Evolutionary conservation across 1,140 invertebrate species (phyloP).

Genomic region (Amphibalanus amphitrite): DNA sequence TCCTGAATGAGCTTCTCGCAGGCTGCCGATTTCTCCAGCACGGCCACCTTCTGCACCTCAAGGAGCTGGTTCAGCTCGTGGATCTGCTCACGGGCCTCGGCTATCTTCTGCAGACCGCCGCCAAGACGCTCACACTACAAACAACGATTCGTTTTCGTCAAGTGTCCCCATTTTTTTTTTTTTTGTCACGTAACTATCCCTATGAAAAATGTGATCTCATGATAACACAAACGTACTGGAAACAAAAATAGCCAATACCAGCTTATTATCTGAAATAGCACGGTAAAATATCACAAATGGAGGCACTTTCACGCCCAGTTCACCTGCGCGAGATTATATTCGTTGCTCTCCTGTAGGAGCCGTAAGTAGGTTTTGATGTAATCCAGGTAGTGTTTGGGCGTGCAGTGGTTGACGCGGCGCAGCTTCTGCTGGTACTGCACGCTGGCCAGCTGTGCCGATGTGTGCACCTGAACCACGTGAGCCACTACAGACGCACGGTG

Average conservation of each 20-base stretch:
- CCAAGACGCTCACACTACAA: conserved; percentile 32
- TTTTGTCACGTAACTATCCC: too few species aligned
- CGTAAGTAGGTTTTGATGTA: conserved; percentile 58
- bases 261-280: too few species aligned
- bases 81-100: not conserved
- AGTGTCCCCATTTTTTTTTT: too few species aligned
- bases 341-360: conserved; percentile 48
- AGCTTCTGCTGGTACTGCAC: conserved; percentile 48
- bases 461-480: conserved; percentile 68
- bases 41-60: conserved; percentile 52
- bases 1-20: conserved; percentile 51
- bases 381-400: conserved; percentile 77
- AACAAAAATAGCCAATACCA: too few species aligned
- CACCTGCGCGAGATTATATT: conserved; percentile 43
- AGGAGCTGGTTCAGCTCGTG: conserved; percentile 52
- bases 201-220: too few species aligned
- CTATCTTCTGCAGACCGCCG: not conserved
- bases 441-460: conserved; percentile 48
- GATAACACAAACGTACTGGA: too few species aligned
- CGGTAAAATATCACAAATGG: too few species aligned
- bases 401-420: conserved; percentile 61
- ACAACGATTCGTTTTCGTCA: too few species aligned
- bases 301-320: too few species aligned
- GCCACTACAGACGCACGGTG: conserved; percentile 48
- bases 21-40: conserved; percentile 50